Evolutionary conservation across 2,888 invertebrate species (phyloP), one percentile per base, ranked within the genome.

Genomic region (Drosophila incognita): DNA sequence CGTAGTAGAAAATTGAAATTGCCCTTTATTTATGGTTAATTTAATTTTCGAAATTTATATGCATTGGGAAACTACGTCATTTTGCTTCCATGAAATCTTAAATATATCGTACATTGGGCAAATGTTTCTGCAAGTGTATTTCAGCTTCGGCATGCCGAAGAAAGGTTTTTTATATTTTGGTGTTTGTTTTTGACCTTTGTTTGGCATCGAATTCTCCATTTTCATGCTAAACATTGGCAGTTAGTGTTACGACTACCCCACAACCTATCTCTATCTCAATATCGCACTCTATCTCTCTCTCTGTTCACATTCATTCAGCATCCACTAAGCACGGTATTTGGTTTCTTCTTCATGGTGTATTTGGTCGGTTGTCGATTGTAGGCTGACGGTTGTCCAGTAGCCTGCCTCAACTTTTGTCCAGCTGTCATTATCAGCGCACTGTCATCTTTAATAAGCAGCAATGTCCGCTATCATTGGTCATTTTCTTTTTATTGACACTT

Each of bases 371-470:
- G 56, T 38, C 38, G 27, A 38, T 27, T 54, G 27, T 59, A 13
- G 27, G 36, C 27, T 46, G 46, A 46, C 46, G 4, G 13, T 24
- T 24, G 46, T 46, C 46, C 46, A 24, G 15, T 49, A 42, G 66
- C 63, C 67, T 67, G 69, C 59, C 69, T 77, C 73, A 75, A 75
- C 64, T 73, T 72, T 64, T 58, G 27, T 42, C 40, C 40, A 31
- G 54, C 61, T 56, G 60, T 56, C 77, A 74, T 75, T 89, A 87
- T 89, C 90, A 79, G 75, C 75, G 71, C 36, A 63, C 81, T 89
- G 84, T 87, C 90, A 87, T 90, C 87, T 90, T 87, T 90, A 89
- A 87, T 89, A 89, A 90, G 86, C 87, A 72, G 78, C 82, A 76
- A 84, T 84, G 89, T 80, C 75, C 76, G 82, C 81, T 87, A 87